Base-by-base conservation (phyloP, 1,140 invertebrate species). In the Bactericera cockerelli region DNA sequence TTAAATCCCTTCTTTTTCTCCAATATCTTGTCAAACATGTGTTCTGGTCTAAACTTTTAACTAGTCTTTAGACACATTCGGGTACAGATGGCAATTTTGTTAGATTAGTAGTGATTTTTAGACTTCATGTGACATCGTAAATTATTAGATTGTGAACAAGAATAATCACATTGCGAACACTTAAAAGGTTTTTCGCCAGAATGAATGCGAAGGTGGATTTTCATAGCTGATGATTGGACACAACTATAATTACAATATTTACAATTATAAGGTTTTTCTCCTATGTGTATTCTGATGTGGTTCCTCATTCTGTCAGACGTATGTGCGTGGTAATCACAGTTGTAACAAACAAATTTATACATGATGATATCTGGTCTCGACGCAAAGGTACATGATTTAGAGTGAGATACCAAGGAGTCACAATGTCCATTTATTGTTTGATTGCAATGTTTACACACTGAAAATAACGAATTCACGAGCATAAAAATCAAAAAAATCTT, bases 261-360 rank as follows among this genome's bases (percentile, higher is more conserved):
- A 31, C 81, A 83, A 0, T 71, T 71, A 63, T 77, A 82, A 0
- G 81, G 80, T 54, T 78, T 74, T 60, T 80, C 77, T 0, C 79
- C 79, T 0, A 78, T 81, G 63, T 82, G 80, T 19, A 77, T 72
- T 4, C 74, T 64, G 13, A 75, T 61, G 60, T 78, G 76, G n/a
- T 74, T 74, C 8, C 72, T 74, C 6, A 78, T 58, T 0, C 75
- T 74, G 16, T 73, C 73, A 3, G 81, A 79, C 64, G 85, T 84
- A 1, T 80, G 83, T 68, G 85, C 87, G 0, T 81, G 74, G 68
- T 87, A 87, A 6, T 77, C 75, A 66, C 86, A 89, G 36, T 78
- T 76, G 0, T 72, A 73, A 65, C 83, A 79, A 63, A 49, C 42
- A 49, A 6, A 49, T 49, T n/a, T 49, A 22, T 49, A 49, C n/a